These are phyloP conservation scores for Leptopilina syphax DNA, from an alignment of 2,888 invertebrate genomes.

Conservation along the genomic window DNA sequence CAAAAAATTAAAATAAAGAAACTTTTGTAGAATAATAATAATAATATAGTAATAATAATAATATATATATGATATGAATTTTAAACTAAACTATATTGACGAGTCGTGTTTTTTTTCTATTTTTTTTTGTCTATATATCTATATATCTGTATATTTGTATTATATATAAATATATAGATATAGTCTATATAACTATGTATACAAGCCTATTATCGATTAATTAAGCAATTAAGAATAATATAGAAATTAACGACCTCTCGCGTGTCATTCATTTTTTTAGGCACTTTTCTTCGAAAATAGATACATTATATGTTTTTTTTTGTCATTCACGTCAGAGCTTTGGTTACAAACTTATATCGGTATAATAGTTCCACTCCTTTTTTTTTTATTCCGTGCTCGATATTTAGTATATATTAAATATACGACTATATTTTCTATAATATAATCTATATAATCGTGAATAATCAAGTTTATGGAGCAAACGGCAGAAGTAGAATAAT, in stretches of 20 bases:
- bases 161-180: too few species aligned
- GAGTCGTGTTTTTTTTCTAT: slow-evolving; percentile 12
- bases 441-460: slow-evolving; percentile 4
- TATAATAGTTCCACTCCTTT: slow-evolving; percentile 22
- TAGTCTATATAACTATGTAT: slow-evolving; percentile 13
- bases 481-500: slow-evolving; percentile 35
- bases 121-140: slow-evolving; percentile 13
- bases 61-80: slow-evolving; percentile 22
- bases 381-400: neutral
- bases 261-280: slow-evolving; percentile 63
- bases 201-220: slow-evolving; percentile 28
- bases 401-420: neutral
- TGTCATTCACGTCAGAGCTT: slow-evolving; percentile 55
- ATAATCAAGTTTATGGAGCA: slow-evolving; percentile 23
- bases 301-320: slow-evolving; percentile 46
- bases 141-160: too few species aligned
- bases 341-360: slow-evolving; percentile 56
- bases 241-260: slow-evolving; percentile 60
- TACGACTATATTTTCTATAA: neutral
- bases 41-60: too few species aligned
- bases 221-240: slow-evolving; percentile 48
- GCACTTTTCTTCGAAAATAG: slow-evolving; percentile 66
- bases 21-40: neutral
- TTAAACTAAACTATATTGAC: slow-evolving; percentile 19
- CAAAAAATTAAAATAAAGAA: slow-evolving; percentile 22